These are phyloP conservation scores for Muricea muricata DNA, from an alignment of 92 coral and sea anemone genomes.

Conservation along the genomic window DNA sequence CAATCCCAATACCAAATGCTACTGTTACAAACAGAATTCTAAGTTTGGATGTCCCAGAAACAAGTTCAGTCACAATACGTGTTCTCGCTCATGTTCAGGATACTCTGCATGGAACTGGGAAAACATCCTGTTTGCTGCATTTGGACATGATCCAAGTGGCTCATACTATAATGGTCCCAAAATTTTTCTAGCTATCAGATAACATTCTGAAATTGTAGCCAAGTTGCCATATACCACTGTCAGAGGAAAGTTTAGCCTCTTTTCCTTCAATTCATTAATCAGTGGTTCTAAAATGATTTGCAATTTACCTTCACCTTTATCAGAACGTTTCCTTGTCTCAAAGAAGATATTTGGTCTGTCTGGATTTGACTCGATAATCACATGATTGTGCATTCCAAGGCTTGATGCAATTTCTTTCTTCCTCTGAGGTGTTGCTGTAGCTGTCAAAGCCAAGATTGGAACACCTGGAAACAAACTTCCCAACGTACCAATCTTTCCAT, in stretches of 20 bases:
- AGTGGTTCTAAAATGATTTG: neutral
- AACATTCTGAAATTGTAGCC: conserved; percentile 54
- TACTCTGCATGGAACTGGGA: conserved; percentile 72
- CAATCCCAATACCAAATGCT: conserved; percentile 77
- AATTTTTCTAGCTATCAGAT: conserved; percentile 29
- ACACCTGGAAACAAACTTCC: neutral
- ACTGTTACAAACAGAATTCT: conserved; percentile 69
- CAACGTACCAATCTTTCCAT: neutral
- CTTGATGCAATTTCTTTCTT: neutral
- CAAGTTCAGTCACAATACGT: conserved; percentile 51
- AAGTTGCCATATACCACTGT: conserved; percentile 70
- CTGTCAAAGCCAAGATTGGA: neutral
- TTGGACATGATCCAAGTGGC: conserved; percentile 42
- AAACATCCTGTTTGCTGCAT: conserved; percentile 62
- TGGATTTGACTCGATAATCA: neutral
- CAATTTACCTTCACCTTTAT: neutral
- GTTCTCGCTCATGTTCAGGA: conserved; percentile 64
- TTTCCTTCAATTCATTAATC: neutral
- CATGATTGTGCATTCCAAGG: neutral
- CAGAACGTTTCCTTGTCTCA: neutral
- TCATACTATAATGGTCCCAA: conserved; percentile 54
- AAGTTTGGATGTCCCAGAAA: conserved; percentile 38
- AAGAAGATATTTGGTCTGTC: neutral
- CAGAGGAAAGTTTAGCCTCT: conserved; percentile 47
- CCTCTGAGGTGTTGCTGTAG: neutral